These are phyloP conservation scores for Sebastes hubbsi DNA, from an alignment of 2,797 vertebrate species.

Conservation along the genomic window DNA sequence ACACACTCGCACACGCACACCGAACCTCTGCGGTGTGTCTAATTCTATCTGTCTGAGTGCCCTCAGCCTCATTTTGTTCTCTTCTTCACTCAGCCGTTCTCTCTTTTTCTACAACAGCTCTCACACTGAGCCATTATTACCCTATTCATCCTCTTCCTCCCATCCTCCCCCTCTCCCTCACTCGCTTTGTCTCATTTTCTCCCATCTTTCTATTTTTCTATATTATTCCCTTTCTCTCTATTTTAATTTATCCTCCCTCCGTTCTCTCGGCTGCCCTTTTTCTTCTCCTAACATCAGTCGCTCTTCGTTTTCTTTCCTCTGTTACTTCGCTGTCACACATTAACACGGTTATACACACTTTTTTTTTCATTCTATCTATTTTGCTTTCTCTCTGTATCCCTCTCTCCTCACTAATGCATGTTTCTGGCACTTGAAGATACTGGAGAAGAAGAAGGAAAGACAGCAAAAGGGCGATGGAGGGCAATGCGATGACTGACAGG, in stretches of 20 bases:
- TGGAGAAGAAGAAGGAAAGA: conserved; percentile 30
- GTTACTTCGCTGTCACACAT: conserved; percentile 41
- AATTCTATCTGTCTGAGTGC: conserved; percentile 83
- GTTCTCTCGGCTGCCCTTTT: conserved; percentile 22
- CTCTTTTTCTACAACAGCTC: conserved; percentile 75
- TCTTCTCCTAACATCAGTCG: conserved; percentile 29
- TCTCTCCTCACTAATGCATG: conserved; percentile 42
- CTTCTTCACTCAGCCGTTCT: conserved; percentile 79
- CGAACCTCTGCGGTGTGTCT: conserved; percentile 74
- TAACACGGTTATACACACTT: background rate
- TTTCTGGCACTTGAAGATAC: conserved; percentile 52
- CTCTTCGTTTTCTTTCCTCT: conserved; percentile 8
- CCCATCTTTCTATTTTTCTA: conserved; percentile 57
- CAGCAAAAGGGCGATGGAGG: conserved; percentile 14
- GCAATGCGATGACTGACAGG: conserved; percentile 40
- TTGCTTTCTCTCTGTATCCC: conserved; percentile 1
- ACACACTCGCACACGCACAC: conserved; percentile 27
- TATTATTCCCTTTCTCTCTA: conserved; percentile 35
- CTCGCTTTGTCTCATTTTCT: conserved; percentile 51
- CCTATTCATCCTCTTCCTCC: conserved; percentile 74
- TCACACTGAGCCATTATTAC: conserved; percentile 81
- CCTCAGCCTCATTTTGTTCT: conserved; percentile 81
- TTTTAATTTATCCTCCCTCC: conserved; percentile 36
- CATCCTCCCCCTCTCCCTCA: conserved; percentile 12
- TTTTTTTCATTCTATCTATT: background rate